Percentiles rank a stretch among this genome's conserved stretches.
Evolutionary conservation across 2,888 invertebrate species (phyloP).

Genomic region (Dasysyrphus albostriatus): DNA sequence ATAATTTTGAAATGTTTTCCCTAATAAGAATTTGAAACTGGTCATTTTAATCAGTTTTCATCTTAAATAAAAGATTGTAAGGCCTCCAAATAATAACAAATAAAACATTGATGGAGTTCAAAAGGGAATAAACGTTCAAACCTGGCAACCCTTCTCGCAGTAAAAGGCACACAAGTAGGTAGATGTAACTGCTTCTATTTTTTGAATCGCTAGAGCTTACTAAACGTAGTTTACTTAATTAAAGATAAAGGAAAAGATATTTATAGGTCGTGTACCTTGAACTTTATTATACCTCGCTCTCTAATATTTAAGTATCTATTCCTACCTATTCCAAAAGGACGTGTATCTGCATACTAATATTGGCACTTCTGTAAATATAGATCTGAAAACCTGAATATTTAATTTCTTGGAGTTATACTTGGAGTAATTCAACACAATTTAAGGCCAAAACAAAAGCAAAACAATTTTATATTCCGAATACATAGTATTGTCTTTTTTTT

Average conservation of each 20-base stretch:
- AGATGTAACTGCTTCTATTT: background rate
- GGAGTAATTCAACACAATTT: background rate
- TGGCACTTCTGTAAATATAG: background rate
- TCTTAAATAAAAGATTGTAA: too few relatives aligned
- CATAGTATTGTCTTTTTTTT: too few relatives aligned
- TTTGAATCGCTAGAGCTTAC: constrained; percentile 36
- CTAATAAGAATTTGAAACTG: too few relatives aligned
- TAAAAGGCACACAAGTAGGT: background rate
- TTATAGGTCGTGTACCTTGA: constrained; percentile 49
- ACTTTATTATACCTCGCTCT: constrained; percentile 64
- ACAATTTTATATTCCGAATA: too few relatives aligned
- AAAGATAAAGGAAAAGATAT: constrained; percentile 58
- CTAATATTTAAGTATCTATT: constrained; percentile 12
- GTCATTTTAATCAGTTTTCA: too few relatives aligned
- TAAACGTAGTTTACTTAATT: constrained; percentile 67
- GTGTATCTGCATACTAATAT: constrained; percentile 65
- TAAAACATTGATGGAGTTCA: background rate
- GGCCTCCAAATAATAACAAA: background rate
- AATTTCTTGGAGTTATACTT: background rate
- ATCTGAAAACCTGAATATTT: background rate
- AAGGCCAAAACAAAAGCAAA: background rate
- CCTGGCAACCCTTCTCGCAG: background rate
- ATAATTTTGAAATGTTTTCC: too few relatives aligned
- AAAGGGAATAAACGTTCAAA: background rate
- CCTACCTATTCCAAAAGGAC: constrained; percentile 34